Conservation (phyloP, 2,797 vertebrate species). For the Pampus argenteus region DNA sequence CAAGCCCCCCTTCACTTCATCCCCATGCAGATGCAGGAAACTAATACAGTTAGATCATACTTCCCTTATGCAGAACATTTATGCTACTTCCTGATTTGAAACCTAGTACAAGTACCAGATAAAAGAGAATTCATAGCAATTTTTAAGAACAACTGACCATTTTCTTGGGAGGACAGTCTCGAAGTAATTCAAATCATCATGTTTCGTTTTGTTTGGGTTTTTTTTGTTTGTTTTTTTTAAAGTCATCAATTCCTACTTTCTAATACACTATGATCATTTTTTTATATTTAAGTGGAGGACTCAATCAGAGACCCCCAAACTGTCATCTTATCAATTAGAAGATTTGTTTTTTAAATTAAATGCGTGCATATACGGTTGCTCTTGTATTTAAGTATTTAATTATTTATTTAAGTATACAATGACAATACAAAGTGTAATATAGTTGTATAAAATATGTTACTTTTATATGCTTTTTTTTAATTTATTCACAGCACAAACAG, state of each 20-base stretch:
- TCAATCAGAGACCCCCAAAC: not conserved
- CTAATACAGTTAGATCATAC: slow-evolving; percentile 47
- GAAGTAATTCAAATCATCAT: no score
- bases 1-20: slow-evolving; percentile 53
- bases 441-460: no score
- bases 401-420: no score
- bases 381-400: no score
- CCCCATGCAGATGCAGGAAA: slow-evolving; percentile 35
- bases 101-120: not conserved
- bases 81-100: slow-evolving; percentile 16
- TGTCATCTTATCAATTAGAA: not conserved
- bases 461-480: not conserved
- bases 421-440: no score
- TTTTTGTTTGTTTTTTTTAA: no score
- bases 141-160: not conserved
- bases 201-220: no score
- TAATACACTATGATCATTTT: no score
- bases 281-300: no score
- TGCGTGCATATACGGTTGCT: not conserved
- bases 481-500: not conserved
- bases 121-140: not conserved
- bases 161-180: not conserved
- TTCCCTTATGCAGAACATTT: slow-evolving; percentile 26
- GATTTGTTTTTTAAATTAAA: not conserved
- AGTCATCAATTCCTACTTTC: no score